These are phyloP conservation scores for Euschistus heros DNA, from an alignment of 1,140 invertebrate genomes.

Conservation along the genomic window DNA sequence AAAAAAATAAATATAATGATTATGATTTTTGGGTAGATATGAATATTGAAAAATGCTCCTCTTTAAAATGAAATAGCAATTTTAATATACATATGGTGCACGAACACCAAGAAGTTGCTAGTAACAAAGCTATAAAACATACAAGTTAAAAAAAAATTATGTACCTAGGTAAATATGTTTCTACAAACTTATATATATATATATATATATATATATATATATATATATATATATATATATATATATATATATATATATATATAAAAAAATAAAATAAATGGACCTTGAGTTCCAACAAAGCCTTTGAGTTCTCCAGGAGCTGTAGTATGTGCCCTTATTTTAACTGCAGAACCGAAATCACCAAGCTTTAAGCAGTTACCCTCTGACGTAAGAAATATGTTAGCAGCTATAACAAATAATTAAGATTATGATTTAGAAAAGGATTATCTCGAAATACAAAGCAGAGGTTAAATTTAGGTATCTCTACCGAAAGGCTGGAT, in stretches of 20 bases:
- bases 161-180: not conserved
- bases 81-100: too few species aligned
- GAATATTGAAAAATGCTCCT: too few species aligned
- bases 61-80: too few species aligned
- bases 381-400: conserved; percentile 76
- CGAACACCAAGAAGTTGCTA: not conserved
- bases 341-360: conserved; percentile 79
- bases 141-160: not conserved
- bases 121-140: not conserved
- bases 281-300: conserved; percentile 78
- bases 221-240: not conserved
- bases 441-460: too few species aligned
- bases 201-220: not conserved
- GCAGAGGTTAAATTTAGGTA: too few species aligned
- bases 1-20: too few species aligned
- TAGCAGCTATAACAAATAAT: conserved; percentile 49
- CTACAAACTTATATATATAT: too few species aligned
- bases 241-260: not conserved
- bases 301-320: conserved; percentile 75
- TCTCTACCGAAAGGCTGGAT: too few species aligned
- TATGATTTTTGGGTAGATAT: too few species aligned
- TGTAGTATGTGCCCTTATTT: conserved; percentile 75
- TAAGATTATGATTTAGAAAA: not conserved
- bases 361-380: conserved; percentile 77
- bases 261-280: conserved; percentile 11